Evolutionary conservation across 1,140 invertebrate species (phyloP), one percentile per base, ranked within the genome.

Genomic region (Eupeodes corollae): DNA sequence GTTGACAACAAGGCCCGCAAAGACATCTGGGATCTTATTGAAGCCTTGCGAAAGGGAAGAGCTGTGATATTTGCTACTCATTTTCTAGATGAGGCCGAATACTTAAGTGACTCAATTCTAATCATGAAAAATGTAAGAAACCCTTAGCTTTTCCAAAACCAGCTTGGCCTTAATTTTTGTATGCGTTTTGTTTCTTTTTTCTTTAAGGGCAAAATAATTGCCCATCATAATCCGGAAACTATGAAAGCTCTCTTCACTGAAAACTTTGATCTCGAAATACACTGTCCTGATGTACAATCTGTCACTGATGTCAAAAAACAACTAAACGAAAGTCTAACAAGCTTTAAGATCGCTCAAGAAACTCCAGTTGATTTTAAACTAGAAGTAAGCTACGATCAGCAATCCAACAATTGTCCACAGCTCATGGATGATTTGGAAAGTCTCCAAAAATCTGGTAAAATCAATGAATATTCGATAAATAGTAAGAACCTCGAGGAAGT

Each of bases 1-100:
- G 84, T 90, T 12, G 86, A 91, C 62, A 84, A 84, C 1, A 79
- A 83, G 12, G 82, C 85, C 0, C 52, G 69, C 9, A 77, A 85
- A 47, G 79, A 82, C 41, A 78, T 90, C 34, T 89, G 86, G 86
- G 76, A 79, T 35, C 73, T 87, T 43, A 81, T 88, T 50, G 73
- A 79, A 52, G 73, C 75, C 35, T 69, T 84, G 52, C 75, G 79
- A 19, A 70, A 73, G 30, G 77, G 79, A 44, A 73, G 81, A 5
- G 82, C 82, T 1, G 77, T 86, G 14, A 68, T 86, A 16, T 71
- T 86, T 12, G 84, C 83, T 2, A 85, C 83, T 1, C 84, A 86
- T 56, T 79, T 82, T 48, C 61, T 83, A 11, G 79, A 83, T 55
- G 80, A 82, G 55, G 79, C 79, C 0, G 79, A 80, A 52, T 73